These are phyloP conservation scores for Pachyramphus minor DNA, from an alignment of 2,113 vertebrate species.

Conservation along the genomic window DNA sequence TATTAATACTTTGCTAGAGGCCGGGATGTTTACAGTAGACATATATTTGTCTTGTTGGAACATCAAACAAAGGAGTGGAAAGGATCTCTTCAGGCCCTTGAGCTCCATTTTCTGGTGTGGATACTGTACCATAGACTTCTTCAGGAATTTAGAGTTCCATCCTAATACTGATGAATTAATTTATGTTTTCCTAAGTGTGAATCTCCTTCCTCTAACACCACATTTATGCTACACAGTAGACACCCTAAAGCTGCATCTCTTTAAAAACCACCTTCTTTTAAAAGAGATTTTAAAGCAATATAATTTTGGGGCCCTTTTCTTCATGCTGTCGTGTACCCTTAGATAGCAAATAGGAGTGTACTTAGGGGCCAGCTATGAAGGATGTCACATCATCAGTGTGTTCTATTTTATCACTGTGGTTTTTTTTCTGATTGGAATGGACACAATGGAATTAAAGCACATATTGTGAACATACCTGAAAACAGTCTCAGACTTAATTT, in stretches of 20 bases:
- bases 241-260: background rate
- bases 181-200: background rate
- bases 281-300: background rate
- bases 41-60: background rate
- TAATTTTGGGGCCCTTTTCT: background rate
- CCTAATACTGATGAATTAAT: background rate
- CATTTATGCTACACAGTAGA: background rate
- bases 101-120: background rate
- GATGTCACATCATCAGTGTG: background rate
- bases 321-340: background rate
- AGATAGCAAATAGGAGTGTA: background rate
- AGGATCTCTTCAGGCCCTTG: background rate
- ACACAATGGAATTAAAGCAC: background rate
- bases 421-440: background rate
- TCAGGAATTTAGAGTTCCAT: background rate
- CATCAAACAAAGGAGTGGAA: background rate
- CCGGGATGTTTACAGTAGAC: background rate
- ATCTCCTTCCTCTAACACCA: background rate
- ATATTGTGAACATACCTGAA: background rate
- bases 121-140: background rate
- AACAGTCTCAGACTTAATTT: background rate
- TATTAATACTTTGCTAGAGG: background rate
- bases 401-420: background rate
- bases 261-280: background rate
- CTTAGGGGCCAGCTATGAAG: background rate